phyloP scores from a whole-genome alignment of 2,797 vertebrate genomes.

The Carcharodon carcharias region DNA sequence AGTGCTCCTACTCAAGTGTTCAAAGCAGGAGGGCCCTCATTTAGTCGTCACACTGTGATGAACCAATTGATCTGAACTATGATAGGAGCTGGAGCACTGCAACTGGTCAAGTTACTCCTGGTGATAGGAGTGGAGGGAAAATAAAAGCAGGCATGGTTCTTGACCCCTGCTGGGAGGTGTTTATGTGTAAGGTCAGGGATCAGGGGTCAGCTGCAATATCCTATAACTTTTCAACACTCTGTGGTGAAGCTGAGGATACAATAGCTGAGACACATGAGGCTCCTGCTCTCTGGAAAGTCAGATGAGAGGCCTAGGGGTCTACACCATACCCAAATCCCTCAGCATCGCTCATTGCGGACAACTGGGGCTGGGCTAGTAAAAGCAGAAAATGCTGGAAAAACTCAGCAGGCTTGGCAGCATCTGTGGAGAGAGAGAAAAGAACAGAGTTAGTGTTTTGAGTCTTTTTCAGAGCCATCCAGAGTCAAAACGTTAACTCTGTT shows the following conservation, averaged over 20 bases:
- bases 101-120: neutral
- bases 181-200: neutral
- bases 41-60: neutral
- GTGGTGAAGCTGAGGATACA: neutral
- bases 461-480: no score
- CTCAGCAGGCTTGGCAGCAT: no score
- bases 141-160: neutral
- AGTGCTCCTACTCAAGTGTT: neutral
- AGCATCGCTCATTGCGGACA: neutral
- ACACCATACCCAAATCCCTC: neutral
- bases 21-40: neutral
- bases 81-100: neutral
- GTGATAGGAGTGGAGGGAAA: neutral
- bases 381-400: no score
- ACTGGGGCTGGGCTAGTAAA: neutral
- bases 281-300: neutral
- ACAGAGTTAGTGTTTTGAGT: no score
- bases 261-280: neutral
- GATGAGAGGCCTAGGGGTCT: neutral
- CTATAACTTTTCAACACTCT: neutral
- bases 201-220: neutral
- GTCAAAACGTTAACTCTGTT: no score
- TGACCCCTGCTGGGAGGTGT: neutral
- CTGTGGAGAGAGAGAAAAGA: no score
- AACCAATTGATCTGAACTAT: no score